These are phyloP conservation scores for Dichetophora obliterata DNA, from an alignment of 2,888 invertebrate species.

Conservation along the genomic window DNA sequence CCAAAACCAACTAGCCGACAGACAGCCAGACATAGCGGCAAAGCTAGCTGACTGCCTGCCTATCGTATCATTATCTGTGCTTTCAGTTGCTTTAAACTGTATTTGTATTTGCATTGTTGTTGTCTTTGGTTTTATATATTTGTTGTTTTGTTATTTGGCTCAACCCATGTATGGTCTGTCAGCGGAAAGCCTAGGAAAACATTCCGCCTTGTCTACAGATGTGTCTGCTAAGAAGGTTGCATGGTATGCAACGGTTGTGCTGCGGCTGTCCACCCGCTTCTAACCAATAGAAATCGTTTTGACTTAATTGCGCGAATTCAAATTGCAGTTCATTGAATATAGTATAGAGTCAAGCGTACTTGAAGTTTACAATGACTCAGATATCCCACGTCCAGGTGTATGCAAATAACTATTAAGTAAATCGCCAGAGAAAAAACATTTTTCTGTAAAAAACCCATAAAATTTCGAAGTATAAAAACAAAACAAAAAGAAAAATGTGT, in stretches of 20 bases:
- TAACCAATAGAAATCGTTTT: slow-evolving; percentile 1
- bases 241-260: neutral
- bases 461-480: too few relatives aligned
- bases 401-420: neutral
- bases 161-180: slow-evolving; percentile 45
- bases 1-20: slow-evolving; percentile 37
- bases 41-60: neutral
- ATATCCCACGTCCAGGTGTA: neutral
- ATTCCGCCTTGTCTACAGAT: slow-evolving; percentile 26
- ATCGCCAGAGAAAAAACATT: neutral
- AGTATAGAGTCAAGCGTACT: too few relatives aligned
- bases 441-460: neutral
- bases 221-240: neutral
- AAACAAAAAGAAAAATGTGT: too few relatives aligned
- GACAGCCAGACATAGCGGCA: slow-evolving; percentile 33
- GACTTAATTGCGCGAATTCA: slow-evolving; percentile 21
- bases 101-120: neutral
- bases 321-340: slow-evolving; percentile 8
- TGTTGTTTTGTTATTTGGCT: slow-evolving; percentile 41
- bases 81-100: neutral
- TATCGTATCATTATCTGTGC: neutral
- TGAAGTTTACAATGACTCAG: neutral
- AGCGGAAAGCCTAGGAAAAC: slow-evolving; percentile 33
- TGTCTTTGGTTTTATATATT: slow-evolving; percentile 38
- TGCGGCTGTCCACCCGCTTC: slow-evolving; percentile 1